Evolutionary conservation across 2,797 vertebrate species (phyloP).

Genomic region (Enteromius argenteus): DNA sequence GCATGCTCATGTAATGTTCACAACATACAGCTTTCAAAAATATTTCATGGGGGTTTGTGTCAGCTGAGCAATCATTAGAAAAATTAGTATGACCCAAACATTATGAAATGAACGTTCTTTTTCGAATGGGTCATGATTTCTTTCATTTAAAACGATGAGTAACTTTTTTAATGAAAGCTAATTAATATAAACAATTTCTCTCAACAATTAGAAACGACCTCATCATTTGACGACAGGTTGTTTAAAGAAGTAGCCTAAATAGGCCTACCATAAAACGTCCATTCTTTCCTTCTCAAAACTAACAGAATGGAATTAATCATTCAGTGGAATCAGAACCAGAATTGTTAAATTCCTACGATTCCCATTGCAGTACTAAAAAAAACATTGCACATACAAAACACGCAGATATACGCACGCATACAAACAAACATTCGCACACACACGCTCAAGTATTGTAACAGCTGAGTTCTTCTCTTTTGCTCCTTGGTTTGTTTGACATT

Average conservation of each 20-base stretch:
- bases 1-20: neutral
- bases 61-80: neutral
- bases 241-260: neutral
- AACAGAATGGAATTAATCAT: neutral
- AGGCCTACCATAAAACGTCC: neutral
- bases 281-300: neutral
- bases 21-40: neutral
- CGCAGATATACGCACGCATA: neutral
- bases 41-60: neutral
- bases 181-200: neutral
- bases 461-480: constrained; percentile 39
- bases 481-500: constrained; percentile 54
- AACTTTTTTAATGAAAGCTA: neutral
- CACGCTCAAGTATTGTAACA: constrained; percentile 23
- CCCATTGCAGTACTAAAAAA: constrained; percentile 10
- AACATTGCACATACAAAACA: neutral
- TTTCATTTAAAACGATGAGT: neutral
- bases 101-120: neutral
- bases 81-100: neutral
- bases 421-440: constrained; percentile 4
- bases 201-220: neutral
- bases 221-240: neutral
- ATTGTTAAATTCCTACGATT: constrained; percentile 20
- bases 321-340: neutral
- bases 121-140: neutral